Conservation (phyloP, 2,113 vertebrate species). For the Eonycteris spelaea region DNA sequence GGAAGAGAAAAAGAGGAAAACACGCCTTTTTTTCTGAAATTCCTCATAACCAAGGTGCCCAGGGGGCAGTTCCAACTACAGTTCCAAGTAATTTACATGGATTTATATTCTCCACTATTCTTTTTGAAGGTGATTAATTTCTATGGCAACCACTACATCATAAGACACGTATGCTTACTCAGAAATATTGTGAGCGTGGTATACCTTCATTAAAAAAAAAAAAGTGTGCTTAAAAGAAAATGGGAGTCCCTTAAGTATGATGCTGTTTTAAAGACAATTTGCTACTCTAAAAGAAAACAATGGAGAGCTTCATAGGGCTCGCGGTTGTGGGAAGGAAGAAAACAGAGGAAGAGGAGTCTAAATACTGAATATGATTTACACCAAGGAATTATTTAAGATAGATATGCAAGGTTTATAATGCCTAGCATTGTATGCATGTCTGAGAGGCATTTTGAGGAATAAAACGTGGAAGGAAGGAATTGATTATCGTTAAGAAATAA, state of each 20-base stretch:
- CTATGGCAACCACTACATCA: conserved; percentile 76
- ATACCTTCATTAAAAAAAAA: conserved; percentile 35
- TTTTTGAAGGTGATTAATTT: conserved; percentile 73
- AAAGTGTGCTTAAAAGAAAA: conserved; percentile 58
- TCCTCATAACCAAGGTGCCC: conserved; percentile 63
- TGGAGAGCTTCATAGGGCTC: background rate
- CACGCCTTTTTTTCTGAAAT: background rate
- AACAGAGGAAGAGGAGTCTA: background rate
- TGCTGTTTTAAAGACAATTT: conserved; percentile 21
- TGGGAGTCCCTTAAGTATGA: conserved; percentile 9
- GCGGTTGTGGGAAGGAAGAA: background rate
- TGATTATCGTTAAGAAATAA: background rate
- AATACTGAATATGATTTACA: background rate
- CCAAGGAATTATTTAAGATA: background rate
- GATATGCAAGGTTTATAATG: background rate
- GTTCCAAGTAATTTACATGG: conserved; percentile 69
- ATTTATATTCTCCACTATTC: conserved; percentile 67
- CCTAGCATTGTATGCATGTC: background rate
- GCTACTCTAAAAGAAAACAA: background rate
- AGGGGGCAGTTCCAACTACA: conserved; percentile 62
- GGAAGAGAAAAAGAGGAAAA: background rate
- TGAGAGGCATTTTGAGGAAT: background rate
- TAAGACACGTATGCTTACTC: conserved; percentile 54
- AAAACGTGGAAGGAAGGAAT: background rate
- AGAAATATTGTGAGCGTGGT: conserved; percentile 56